phyloP scores from a whole-genome alignment of 2,888 invertebrate species.

The Mantis religiosa region DNA sequence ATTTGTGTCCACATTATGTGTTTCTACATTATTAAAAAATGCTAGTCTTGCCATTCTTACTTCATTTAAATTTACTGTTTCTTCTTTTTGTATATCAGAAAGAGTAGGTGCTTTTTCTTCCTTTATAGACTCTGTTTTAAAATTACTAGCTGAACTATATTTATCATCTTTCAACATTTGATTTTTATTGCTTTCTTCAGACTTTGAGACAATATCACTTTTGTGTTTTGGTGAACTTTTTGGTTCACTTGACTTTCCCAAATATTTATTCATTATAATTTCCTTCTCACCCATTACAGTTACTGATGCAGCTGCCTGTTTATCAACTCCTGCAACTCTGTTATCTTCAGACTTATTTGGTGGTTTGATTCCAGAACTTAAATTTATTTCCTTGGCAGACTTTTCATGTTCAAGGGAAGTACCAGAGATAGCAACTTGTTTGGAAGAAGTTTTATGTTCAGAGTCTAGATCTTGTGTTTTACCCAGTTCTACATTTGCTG shows the following conservation, averaged over 20 bases:
- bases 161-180: neutral
- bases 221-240: neutral
- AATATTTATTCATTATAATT: neutral
- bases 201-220: neutral
- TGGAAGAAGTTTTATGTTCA: neutral
- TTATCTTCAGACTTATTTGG: neutral
- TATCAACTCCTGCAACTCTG: neutral
- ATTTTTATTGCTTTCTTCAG: neutral
- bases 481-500: neutral
- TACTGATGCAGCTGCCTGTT: neutral
- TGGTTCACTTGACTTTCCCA: neutral
- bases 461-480: neutral
- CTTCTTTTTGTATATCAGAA: neutral
- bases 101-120: neutral
- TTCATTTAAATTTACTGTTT: conserved; percentile 37
- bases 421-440: neutral
- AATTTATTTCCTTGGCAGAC: too few species aligned
- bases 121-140: neutral
- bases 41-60: conserved; percentile 43
- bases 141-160: neutral
- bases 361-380: too few species aligned
- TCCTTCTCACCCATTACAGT: neutral
- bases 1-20: neutral
- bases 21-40: conserved; percentile 37
- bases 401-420: neutral